Evolutionary conservation across 2,888 invertebrate genomes (phyloP), one percentile per base, ranked within the genome.

Genomic region (Caprella mutica): DNA sequence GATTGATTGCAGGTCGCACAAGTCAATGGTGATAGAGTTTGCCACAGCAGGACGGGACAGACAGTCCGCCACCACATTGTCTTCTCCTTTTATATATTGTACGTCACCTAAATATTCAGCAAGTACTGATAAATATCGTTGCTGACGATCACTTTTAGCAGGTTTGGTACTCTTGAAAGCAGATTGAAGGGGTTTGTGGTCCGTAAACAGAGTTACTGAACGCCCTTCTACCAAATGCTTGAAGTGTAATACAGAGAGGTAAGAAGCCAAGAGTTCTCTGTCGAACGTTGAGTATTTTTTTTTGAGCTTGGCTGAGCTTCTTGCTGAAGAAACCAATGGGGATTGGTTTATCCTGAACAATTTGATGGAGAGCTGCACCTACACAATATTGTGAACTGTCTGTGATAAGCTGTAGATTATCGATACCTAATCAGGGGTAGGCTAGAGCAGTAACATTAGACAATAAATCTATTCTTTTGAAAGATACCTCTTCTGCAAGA

Each of bases 51-150:
- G 48, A 14, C 48, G 24, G 5, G 48, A 48, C 19, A 48, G 29
- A n/a, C 29, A 48, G 19, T 52, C 42, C 17, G 53, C 53, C 21
- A 53, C 53, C 21, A 53, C 24, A 17, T 53, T 53, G 42, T 53
- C 24, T 9, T 24, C 17, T 17, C 42, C 29, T 29, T 29, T 3
- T 27, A 42, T 53, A 23, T 42, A 42, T 3, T 14, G 8, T n/a
- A 40, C 48, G 1, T 26, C 26, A 17, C 29, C n/a, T 24, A 48
- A 40, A 27, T 53, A 40, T 24, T 53, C 53, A 26, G 42, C n/a
- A n/a, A n/a, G n/a, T n/a, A n/a, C n/a, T n/a, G n/a, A n/a, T n/a
- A n/a, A n/a, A n/a, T n/a, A n/a, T n/a, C 51, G 38, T 21, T 51
- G 51, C 21, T 51, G 51, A 19, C 23, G 30, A 24, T 51, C 51